phyloP scores from a whole-genome alignment of 1,140 invertebrate genomes.

The Heterodera carotae region DNA sequence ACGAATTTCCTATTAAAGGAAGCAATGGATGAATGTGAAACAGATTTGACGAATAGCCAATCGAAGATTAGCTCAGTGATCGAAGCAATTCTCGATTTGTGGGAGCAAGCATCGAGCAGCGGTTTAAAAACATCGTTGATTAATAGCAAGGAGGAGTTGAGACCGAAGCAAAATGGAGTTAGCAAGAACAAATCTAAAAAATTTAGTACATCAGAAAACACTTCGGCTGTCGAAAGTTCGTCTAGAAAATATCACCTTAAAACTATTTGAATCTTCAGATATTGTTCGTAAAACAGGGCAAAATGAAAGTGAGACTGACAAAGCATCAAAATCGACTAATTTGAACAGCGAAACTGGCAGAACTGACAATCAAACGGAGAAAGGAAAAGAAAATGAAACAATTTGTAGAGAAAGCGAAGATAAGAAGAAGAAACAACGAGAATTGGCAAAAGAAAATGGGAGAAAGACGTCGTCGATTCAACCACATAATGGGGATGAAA shows the following conservation, averaged over 20 bases:
- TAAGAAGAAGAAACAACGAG: background rate
- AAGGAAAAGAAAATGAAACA: background rate
- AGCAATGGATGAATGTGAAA: background rate
- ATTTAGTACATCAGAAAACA: background rate
- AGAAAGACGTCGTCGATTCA: background rate
- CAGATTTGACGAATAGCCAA: background rate
- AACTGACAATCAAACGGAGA: background rate
- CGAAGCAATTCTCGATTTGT: background rate
- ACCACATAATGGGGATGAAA: background rate
- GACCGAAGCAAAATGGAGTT: background rate
- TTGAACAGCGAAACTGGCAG: background rate
- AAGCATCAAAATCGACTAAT: background rate
- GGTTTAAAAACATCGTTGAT: background rate
- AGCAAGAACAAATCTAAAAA: background rate
- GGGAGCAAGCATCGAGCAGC: background rate
- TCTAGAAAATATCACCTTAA: background rate
- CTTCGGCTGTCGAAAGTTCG: background rate
- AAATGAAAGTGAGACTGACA: background rate
- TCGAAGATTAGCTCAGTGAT: background rate
- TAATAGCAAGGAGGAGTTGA: background rate
- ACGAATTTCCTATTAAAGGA: background rate
- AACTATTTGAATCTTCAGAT: background rate
- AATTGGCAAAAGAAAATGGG: background rate
- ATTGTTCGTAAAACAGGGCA: background rate
- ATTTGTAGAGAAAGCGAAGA: background rate